Evolutionary conservation across 1,140 invertebrate genomes (phyloP).

Genomic region (Calosoma granatense): DNA sequence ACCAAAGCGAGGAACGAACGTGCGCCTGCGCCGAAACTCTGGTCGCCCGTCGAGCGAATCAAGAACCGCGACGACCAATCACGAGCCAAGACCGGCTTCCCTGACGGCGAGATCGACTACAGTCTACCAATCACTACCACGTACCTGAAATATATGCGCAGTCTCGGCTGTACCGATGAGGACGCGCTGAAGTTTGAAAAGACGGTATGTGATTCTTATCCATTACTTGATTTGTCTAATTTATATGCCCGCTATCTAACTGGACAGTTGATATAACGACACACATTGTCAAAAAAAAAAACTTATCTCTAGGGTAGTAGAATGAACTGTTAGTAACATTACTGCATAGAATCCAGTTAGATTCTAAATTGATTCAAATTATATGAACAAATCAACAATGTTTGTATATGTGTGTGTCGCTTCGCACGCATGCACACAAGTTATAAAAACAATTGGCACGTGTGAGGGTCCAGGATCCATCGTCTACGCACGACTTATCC

Average conservation of each 20-base stretch:
- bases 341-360: too few relatives aligned
- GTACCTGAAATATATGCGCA: slow-evolving; percentile 71
- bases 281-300: too few relatives aligned
- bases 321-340: too few relatives aligned
- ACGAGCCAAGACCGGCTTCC: slow-evolving; percentile 25
- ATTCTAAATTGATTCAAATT: too few relatives aligned
- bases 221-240: slow-evolving; percentile 13
- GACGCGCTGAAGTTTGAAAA: slow-evolving; percentile 47
- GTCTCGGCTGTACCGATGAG: slow-evolving; percentile 46
- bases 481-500: too few relatives aligned
- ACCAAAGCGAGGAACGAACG: slow-evolving; percentile 3
- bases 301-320: too few relatives aligned
- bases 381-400: too few relatives aligned
- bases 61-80: slow-evolving; percentile 29
- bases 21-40: slow-evolving; percentile 32
- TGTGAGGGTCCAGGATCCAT: too few relatives aligned
- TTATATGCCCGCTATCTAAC: slow-evolving; percentile 11
- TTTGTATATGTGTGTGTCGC: too few relatives aligned
- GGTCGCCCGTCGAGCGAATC: slow-evolving; percentile 37
- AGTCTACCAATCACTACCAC: slow-evolving; percentile 77
- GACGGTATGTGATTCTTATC: slow-evolving; percentile 26
- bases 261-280: too few relatives aligned
- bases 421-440: too few relatives aligned
- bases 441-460: too few relatives aligned
- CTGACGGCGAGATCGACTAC: slow-evolving; percentile 56